Evolutionary conservation across 2,797 vertebrate genomes (phyloP).

Genomic region (Acanthurus leucopareius): DNA sequence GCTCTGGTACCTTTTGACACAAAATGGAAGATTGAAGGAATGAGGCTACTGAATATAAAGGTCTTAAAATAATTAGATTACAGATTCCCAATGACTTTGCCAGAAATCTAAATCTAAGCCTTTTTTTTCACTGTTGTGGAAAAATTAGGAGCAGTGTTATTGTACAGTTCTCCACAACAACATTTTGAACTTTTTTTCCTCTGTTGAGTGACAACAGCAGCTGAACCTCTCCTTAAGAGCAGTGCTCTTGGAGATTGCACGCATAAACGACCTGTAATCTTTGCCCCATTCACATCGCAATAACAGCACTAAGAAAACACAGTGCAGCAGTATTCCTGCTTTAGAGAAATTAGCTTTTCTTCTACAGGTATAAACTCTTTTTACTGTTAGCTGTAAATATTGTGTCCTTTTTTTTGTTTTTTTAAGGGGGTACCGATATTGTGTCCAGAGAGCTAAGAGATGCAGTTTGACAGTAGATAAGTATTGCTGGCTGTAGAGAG

Average conservation of each 20-base stretch:
- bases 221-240: conserved; percentile 68
- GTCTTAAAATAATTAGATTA: conserved; percentile 12
- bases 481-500: conserved; percentile 35
- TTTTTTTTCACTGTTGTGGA: conserved; percentile 46
- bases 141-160: conserved; percentile 45
- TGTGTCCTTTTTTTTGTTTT: conserved; percentile 36
- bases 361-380: conserved; percentile 71
- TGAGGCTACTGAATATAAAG: conserved; percentile 14
- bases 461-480: conserved; percentile 41
- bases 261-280: conserved; percentile 45
- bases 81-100: conserved; percentile 24
- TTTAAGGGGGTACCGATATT: conserved; percentile 32
- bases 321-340: conserved; percentile 65
- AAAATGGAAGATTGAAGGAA: conserved; percentile 36
- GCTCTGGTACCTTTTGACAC: conserved; percentile 46
- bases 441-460: conserved; percentile 50
- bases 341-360: conserved; percentile 65
- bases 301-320: conserved; percentile 70
- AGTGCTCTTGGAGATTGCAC: conserved; percentile 77
- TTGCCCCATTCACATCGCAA: conserved; percentile 74
- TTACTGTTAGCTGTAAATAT: conserved; percentile 79
- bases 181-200: conserved; percentile 29
- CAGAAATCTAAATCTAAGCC: conserved; percentile 36
- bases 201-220: conserved; percentile 38
- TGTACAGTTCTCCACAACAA: conserved; percentile 54